Percentiles rank a stretch among this genome's conserved stretches.
Conservation (phyloP, 92 coral and sea anemone genomes). For the Epizoanthus stellaris region DNA sequence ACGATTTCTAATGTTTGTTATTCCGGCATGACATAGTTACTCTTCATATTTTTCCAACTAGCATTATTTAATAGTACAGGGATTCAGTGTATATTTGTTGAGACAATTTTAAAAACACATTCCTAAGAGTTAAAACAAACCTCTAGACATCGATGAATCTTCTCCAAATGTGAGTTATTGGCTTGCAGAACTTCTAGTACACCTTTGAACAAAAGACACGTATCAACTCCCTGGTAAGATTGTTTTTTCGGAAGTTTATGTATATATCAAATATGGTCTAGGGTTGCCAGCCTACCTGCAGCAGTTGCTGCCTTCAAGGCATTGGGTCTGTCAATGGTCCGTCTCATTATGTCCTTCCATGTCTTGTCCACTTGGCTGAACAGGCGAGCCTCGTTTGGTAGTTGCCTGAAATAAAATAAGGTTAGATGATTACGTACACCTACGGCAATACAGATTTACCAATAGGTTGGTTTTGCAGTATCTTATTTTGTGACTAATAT, state of each 20-base stretch:
- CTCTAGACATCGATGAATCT: slow-evolving; percentile 97
- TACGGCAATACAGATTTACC: no score
- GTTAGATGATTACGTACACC: background rate
- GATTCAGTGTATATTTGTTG: background rate
- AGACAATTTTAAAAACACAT: background rate
- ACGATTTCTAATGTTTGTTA: no score
- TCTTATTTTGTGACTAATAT: no score
- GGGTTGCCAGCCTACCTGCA: slow-evolving; percentile 68
- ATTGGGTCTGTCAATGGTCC: slow-evolving; percentile 94
- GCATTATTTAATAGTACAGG: background rate
- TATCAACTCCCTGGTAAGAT: no score
- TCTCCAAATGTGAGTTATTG: slow-evolving; percentile 93
- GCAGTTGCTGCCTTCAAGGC: slow-evolving; percentile 89
- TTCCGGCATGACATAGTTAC: no score
- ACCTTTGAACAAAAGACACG: slow-evolving; percentile 55
- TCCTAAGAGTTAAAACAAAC: slow-evolving; percentile 33
- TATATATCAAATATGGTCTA: background rate
- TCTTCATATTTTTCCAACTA: no score
- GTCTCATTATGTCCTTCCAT: slow-evolving; percentile 98
- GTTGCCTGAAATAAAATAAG: slow-evolving; percentile 60
- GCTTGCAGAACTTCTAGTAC: slow-evolving; percentile 93
- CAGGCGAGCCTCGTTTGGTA: slow-evolving; percentile 94
- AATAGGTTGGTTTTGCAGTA: no score
- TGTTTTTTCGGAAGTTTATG: no score
- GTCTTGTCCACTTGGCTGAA: slow-evolving; percentile 97